These are phyloP conservation scores for Atlantisia rogersi DNA, from an alignment of 2,113 vertebrate genomes.

Conservation along the genomic window DNA sequence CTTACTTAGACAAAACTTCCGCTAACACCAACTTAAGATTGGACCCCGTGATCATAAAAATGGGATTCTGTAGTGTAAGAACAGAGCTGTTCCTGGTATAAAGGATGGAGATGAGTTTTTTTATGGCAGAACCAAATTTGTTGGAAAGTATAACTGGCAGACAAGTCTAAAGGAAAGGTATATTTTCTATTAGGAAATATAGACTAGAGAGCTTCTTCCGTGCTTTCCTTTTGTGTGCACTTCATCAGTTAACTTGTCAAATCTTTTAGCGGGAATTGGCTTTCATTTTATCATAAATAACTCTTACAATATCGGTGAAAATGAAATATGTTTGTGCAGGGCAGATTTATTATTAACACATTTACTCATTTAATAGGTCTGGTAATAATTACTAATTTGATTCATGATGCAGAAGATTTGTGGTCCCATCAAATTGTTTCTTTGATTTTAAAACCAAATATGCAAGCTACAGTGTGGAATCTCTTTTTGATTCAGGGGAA, in stretches of 20 bases:
- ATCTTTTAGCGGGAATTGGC: not conserved
- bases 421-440: not conserved
- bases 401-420: not conserved
- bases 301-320: not conserved
- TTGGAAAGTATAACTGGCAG: not conserved
- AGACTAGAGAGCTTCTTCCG: not conserved
- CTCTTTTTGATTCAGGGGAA: not conserved
- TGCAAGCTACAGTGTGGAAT: not conserved
- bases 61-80: not conserved
- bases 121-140: not conserved
- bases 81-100: not conserved
- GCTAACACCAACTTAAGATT: not conserved
- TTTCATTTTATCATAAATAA: slow-evolving; percentile 30
- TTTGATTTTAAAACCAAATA: slow-evolving; percentile 8
- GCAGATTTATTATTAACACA: not conserved
- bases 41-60: not conserved
- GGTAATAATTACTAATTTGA: slow-evolving; percentile 16
- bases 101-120: not conserved
- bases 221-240: not conserved
- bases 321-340: not conserved
- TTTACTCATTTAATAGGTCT: slow-evolving; percentile 24
- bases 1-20: not conserved
- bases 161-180: slow-evolving; percentile 11
- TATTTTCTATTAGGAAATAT: not conserved
- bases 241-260: slow-evolving; percentile 21